Conservation (phyloP, 2,888 invertebrate genomes). For the Bruchidius siliquastri region DNA sequence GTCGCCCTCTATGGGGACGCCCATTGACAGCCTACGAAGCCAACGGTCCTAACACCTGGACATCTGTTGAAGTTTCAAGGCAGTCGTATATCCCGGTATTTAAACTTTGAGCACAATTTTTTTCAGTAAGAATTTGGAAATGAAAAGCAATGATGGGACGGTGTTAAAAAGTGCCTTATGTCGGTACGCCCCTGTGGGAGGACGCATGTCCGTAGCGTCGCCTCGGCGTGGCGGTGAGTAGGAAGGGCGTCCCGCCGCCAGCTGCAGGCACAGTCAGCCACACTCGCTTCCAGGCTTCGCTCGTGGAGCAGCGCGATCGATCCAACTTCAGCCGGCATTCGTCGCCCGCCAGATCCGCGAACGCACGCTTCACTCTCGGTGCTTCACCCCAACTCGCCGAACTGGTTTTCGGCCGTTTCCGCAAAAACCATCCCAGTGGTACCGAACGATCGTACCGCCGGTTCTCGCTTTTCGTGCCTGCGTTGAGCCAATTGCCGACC, state of each 20-base stretch:
- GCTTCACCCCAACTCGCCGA: background rate
- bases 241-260: background rate
- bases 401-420: background rate
- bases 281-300: background rate
- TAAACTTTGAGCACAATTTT: too few species aligned
- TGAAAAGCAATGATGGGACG: too few species aligned
- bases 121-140: too few species aligned
- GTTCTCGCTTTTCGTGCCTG: background rate
- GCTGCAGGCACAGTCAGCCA: background rate
- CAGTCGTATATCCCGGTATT: too few species aligned
- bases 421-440: background rate
- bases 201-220: background rate
- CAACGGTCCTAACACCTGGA: too few species aligned
- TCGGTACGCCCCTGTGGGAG: background rate
- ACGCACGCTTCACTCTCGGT: background rate
- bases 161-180: background rate
- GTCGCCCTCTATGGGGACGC: too few species aligned
- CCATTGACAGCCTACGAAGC: too few species aligned
- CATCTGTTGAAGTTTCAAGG: too few species aligned
- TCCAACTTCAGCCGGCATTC: background rate
- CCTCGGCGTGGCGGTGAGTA: background rate
- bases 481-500: slow-evolving; percentile 32
- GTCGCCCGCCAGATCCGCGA: background rate
- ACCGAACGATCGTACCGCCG: background rate
- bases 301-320: background rate